Evolutionary conservation across 23 tunicate genomes (phyloP), one percentile per base, ranked within the genome.

Genomic region (Clavelina lepadiformis): DNA sequence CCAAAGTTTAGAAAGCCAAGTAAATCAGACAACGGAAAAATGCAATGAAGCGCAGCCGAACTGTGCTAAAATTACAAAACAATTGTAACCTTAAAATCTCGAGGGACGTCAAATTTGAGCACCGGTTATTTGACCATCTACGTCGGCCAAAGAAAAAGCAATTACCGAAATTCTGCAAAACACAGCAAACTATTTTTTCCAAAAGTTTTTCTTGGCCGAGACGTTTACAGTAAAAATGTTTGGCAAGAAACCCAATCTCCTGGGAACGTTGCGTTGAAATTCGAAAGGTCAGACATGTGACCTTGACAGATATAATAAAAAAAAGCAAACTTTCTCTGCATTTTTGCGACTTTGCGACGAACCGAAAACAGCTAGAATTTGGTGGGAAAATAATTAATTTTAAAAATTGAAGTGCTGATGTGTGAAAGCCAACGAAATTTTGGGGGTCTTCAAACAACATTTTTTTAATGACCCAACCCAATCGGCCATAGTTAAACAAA

Each of bases 61-160:
- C 73, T 44, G 57, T 18, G 73, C 57, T 76, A 28, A 35, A 7
- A 37, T 76, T 76, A 26, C 82, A 76, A 37, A 65, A 76, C 73
- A 65, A n/a, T 4, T 36, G 61, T 56, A 34, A 56, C 61, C 34
- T 56, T 34, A 56, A 19, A 55, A 20, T 8, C 23, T 15, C 22
- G 5, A 35, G 37, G 15, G 68, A 63, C 68, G 68, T 34, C 50
- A 63, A n/a, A 63, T 36, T 3, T n/a, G 59, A 53, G 23, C 59
- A 11, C 20, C 7, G 26, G 21, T 11, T 27, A 53, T 53, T 53
- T n/a, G n/a, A n/a, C n/a, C n/a, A n/a, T n/a, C n/a, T n/a, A n/a
- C n/a, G n/a, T n/a, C n/a, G n/a, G n/a, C n/a, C n/a, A n/a, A n/a
- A n/a, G n/a, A n/a, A n/a, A n/a, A n/a, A n/a, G n/a, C n/a, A n/a